Evolutionary conservation across 1,140 invertebrate species (phyloP).

Genomic region (Drosophila repleta): DNA sequence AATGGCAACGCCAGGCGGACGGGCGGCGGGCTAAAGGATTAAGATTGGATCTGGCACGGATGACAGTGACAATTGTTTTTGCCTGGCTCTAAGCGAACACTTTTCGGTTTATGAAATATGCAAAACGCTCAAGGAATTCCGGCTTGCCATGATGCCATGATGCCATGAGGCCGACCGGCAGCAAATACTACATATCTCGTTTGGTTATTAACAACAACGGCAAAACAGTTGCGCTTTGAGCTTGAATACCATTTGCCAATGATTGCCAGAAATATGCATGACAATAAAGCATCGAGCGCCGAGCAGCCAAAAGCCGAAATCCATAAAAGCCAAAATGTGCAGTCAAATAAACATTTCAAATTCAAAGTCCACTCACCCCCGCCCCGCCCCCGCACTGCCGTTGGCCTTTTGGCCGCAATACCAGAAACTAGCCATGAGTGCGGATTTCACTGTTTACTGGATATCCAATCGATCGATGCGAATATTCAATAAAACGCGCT

Average conservation of each 20-base stretch:
- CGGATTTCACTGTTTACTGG: slow-evolving; percentile 1
- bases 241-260: slow-evolving; percentile 9
- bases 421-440: background rate
- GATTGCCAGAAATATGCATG: slow-evolving; percentile 8
- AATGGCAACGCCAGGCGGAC: slow-evolving; percentile 21
- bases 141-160: slow-evolving; percentile 27
- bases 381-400: background rate
- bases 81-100: slow-evolving; percentile 23
- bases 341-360: slow-evolving; percentile 18
- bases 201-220: slow-evolving; percentile 18
- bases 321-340: slow-evolving; percentile 11
- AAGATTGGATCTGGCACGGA: slow-evolving; percentile 8
- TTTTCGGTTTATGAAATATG: slow-evolving; percentile 49
- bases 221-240: slow-evolving; percentile 6
- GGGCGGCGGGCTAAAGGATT: slow-evolving; percentile 5
- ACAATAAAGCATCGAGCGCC: background rate
- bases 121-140: slow-evolving; percentile 46
- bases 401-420: background rate
- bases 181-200: slow-evolving; percentile 2
- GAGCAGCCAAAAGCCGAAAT: slow-evolving; percentile 1
- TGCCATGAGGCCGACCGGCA: slow-evolving; percentile 2
- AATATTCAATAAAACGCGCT: slow-evolving; percentile 1
- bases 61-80: slow-evolving; percentile 34
- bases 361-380: background rate
- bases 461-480: slow-evolving; percentile 2